Conservation (phyloP, 2,113 vertebrate species). For the Amphiprion ocellaris region DNA sequence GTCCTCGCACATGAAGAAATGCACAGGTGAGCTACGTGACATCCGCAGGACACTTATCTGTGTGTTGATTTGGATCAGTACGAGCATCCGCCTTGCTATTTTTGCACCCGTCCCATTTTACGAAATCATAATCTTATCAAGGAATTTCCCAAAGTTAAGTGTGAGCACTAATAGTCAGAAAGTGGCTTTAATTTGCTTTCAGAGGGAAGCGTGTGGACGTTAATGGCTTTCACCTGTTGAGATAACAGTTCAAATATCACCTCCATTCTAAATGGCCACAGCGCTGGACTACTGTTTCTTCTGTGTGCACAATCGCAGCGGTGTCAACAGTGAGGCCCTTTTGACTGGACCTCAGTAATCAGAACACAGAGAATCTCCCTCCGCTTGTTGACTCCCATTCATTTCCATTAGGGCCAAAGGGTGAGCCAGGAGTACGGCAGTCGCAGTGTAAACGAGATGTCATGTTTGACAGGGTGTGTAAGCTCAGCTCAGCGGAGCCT, state of each 20-base stretch:
- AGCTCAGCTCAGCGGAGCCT: slow-evolving; percentile 30
- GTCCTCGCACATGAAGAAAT: slow-evolving; percentile 39
- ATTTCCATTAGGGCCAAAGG: slow-evolving; percentile 46
- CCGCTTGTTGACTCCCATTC: slow-evolving; percentile 62
- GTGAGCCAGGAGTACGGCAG: slow-evolving; percentile 43
- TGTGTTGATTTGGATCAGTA: slow-evolving; percentile 43
- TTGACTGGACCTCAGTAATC: slow-evolving; percentile 60
- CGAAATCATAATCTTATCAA: slow-evolving; percentile 58
- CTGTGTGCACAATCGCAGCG: slow-evolving; percentile 54
- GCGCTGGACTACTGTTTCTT: slow-evolving; percentile 44
- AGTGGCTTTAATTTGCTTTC: slow-evolving; percentile 51
- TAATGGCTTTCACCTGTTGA: slow-evolving; percentile 68
- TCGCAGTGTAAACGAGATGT: slow-evolving; percentile 63
- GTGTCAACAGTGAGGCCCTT: slow-evolving; percentile 66
- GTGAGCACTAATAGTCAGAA: slow-evolving; percentile 24
- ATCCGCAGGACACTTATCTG: slow-evolving; percentile 41
- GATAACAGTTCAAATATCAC: slow-evolving; percentile 64
- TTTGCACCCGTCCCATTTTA: slow-evolving; percentile 49
- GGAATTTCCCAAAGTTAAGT: slow-evolving; percentile 54
- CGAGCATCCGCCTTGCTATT: slow-evolving; percentile 39
- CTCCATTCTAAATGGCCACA: slow-evolving; percentile 58
- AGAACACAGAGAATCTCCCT: slow-evolving; percentile 69
- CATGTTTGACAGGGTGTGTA: slow-evolving; percentile 68
- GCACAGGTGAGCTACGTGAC: slow-evolving; percentile 69
- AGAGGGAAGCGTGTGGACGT: slow-evolving; percentile 34